Percentiles rank a stretch among this genome's conserved stretches.
Evolutionary conservation across 2,888 invertebrate genomes (phyloP).

Genomic region (Sinelater perroti): DNA sequence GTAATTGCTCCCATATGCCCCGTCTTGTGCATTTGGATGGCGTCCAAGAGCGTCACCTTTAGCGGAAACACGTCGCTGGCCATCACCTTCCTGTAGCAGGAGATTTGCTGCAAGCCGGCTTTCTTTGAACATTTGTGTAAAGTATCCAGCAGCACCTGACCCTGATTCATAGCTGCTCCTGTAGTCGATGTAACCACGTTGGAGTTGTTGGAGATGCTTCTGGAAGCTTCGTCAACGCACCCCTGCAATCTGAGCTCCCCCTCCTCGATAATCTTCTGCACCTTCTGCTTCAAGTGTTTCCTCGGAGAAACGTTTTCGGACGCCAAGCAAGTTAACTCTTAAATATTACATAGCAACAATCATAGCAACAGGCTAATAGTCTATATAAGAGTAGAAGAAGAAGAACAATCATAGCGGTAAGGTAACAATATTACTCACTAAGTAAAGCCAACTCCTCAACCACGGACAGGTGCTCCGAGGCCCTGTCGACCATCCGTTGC

Average conservation of each 20-base stretch:
- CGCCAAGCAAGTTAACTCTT: neutral
- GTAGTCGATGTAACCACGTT: constrained; percentile 38
- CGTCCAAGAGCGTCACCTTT: constrained; percentile 49
- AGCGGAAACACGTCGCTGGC: constrained; percentile 48
- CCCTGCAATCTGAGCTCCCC: constrained; percentile 5
- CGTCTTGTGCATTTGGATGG: constrained; percentile 49
- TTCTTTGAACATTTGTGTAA: constrained; percentile 48
- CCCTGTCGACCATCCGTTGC: constrained; percentile 44
- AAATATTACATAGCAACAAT: too few species aligned
- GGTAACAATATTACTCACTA: constrained; percentile 52
- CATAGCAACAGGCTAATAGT: too few species aligned
- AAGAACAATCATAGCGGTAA: too few species aligned
- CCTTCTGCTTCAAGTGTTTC: neutral
- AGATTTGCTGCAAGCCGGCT: constrained; percentile 46
- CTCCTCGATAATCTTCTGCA: constrained; percentile 12
- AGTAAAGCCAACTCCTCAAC: constrained; percentile 48
- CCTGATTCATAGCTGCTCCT: constrained; percentile 42
- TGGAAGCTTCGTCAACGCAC: constrained; percentile 6
- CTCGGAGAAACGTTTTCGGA: neutral
- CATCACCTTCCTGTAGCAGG: constrained; percentile 53
- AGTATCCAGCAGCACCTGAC: constrained; percentile 46
- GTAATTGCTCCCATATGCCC: constrained; percentile 48
- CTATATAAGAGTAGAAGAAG: too few species aligned
- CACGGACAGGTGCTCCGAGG: constrained; percentile 44
- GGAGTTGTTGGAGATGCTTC: constrained; percentile 23